Conservation (phyloP, 2,888 invertebrate species). For the Metopia argyrocephala region DNA sequence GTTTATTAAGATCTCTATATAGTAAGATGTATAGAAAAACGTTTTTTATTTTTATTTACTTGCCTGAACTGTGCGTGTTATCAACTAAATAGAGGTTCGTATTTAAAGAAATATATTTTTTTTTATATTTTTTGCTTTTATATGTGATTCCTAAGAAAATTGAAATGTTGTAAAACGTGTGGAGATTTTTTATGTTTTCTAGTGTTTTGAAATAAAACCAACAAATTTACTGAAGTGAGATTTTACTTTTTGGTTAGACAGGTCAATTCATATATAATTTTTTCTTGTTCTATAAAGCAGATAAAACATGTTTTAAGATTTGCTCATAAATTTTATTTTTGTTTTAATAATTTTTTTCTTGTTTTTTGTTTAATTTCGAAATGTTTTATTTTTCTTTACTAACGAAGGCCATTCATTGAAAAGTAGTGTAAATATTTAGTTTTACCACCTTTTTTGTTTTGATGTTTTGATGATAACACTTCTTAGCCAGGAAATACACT, state of each 20-base stretch:
- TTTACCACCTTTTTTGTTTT: slow-evolving; percentile 52
- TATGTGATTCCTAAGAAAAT: slow-evolving; percentile 40
- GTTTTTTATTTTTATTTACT: not conserved
- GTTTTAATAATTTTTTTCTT: not conserved
- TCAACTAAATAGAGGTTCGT: not conserved
- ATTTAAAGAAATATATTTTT: not conserved
- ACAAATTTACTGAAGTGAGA: slow-evolving; percentile 32
- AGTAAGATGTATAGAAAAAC: slow-evolving; percentile 41
- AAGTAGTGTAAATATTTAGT: slow-evolving; percentile 37
- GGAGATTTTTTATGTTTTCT: slow-evolving; percentile 49
- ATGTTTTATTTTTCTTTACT: no score
- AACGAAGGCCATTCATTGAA: slow-evolving; percentile 28
- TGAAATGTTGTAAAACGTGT: slow-evolving; percentile 63
- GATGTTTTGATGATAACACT: slow-evolving; percentile 54
- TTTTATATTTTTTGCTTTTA: not conserved
- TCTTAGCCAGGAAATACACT: slow-evolving; percentile 49
- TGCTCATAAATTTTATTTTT: slow-evolving; percentile 51
- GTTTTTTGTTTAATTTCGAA: slow-evolving; percentile 6
- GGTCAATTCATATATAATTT: slow-evolving; percentile 40
- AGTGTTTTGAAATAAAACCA: no score
- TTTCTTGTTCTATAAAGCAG: slow-evolving; percentile 6
- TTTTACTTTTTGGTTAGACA: slow-evolving; percentile 29
- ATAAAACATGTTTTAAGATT: slow-evolving; percentile 49
- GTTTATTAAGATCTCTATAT: slow-evolving; percentile 50
- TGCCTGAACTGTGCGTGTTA: not conserved